Conservation (phyloP, 2,113 vertebrate species). For the Syngnathus typhle region DNA sequence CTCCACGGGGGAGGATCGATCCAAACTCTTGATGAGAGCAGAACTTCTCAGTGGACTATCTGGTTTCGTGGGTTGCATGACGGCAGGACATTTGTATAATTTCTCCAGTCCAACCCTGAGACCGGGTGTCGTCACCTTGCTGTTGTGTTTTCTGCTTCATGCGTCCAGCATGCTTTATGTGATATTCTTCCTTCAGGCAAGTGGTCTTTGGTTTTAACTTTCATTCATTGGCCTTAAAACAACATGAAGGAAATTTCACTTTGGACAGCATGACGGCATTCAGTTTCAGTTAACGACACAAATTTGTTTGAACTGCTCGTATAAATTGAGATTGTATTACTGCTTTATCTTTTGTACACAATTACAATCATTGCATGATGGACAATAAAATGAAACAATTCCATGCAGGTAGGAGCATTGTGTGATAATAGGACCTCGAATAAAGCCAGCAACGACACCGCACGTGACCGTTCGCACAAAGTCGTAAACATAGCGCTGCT, state of each 20-base stretch:
- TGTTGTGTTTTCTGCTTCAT: constrained; percentile 6
- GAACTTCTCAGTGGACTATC: background rate
- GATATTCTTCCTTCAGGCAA: constrained; percentile 6
- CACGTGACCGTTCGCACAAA: background rate
- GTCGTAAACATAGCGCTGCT: background rate
- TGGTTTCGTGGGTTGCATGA: constrained; percentile 1
- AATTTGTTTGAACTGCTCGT: too few species aligned
- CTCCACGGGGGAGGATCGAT: background rate
- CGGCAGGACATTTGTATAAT: constrained; percentile 3
- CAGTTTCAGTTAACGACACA: too few species aligned
- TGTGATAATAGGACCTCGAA: background rate
- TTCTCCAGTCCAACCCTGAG: background rate
- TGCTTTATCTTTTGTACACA: too few species aligned
- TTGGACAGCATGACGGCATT: background rate
- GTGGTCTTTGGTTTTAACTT: background rate
- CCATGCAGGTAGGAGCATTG: background rate
- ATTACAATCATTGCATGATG: too few species aligned
- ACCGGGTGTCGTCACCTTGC: background rate
- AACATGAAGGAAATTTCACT: background rate
- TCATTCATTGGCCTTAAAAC: background rate
- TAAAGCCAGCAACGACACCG: background rate
- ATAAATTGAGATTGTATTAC: too few species aligned
- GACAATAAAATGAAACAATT: background rate
- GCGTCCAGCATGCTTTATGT: background rate
- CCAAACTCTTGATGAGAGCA: constrained; percentile 6